A percentile compares a stretch with the other conserved stretches of the same genome.
phyloP scores from a whole-genome alignment of 2,113 vertebrate genomes.

The Setophaga kirtlandii region DNA sequence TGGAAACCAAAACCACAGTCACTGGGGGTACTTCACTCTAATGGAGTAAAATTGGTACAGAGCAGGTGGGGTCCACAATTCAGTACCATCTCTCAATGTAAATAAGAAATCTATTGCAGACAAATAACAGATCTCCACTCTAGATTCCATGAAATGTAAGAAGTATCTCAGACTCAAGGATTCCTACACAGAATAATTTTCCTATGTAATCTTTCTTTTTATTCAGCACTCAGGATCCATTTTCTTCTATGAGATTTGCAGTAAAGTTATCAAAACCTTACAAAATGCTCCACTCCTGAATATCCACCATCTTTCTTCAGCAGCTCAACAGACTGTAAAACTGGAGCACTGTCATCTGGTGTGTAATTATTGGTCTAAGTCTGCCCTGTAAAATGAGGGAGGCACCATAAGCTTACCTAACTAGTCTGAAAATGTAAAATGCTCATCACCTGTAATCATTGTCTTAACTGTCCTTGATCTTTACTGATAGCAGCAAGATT shows the following conservation, averaged over 20 bases:
- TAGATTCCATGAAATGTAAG: background rate
- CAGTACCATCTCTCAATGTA: background rate
- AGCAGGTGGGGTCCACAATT: background rate
- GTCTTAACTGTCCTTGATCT: conserved; percentile 39
- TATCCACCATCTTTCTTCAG: background rate
- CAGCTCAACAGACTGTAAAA: conserved; percentile 13
- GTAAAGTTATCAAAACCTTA: conserved; percentile 33
- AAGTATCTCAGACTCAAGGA: background rate
- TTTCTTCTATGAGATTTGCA: background rate
- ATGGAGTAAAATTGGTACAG: background rate
- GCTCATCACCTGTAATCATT: conserved; percentile 19
- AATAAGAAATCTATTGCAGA: background rate
- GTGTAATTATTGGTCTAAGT: conserved; percentile 39
- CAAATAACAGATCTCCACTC: background rate
- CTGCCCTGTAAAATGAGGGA: conserved; percentile 44
- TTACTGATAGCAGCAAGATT: conserved; percentile 11
- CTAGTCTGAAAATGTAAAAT: conserved; percentile 50
- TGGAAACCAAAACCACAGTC: background rate
- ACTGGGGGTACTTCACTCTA: background rate
- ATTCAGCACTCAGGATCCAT: background rate
- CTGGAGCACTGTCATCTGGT: conserved; percentile 14
- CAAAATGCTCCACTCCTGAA: conserved; percentile 1
- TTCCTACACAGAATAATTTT: background rate
- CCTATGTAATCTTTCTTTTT: background rate
- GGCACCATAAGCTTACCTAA: conserved; percentile 44